Percentiles rank a stretch among this genome's conserved stretches.
phyloP scores from a whole-genome alignment of 2,113 vertebrate species.

The Arizona elegans region DNA sequence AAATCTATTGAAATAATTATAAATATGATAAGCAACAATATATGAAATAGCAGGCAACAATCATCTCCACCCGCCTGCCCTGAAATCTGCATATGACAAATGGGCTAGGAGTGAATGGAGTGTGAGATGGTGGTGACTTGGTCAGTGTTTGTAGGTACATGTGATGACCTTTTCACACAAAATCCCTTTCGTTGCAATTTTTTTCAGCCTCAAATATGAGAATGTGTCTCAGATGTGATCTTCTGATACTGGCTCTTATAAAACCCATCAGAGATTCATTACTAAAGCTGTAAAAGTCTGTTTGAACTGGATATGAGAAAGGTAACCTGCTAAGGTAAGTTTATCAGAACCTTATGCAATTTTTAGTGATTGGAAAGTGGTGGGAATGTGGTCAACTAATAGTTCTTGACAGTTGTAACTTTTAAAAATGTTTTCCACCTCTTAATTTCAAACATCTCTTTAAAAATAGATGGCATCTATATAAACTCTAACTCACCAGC shows the following conservation, averaged over 20 bases:
- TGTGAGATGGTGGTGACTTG: neutral
- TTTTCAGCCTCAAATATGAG: neutral
- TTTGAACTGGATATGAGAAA: neutral
- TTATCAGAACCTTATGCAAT: neutral
- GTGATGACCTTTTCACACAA: neutral
- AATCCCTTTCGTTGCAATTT: neutral
- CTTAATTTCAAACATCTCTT: neutral
- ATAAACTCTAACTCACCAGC: slow-evolving; percentile 69
- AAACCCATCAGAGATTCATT: neutral
- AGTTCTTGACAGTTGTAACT: neutral
- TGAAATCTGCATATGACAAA: neutral
- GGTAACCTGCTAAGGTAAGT: neutral
- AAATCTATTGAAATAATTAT: neutral
- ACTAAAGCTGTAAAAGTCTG: neutral
- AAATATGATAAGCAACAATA: neutral
- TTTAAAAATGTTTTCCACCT: neutral
- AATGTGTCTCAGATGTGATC: neutral
- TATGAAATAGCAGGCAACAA: neutral
- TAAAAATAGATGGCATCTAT: accelerated
- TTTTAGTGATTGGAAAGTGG: neutral
- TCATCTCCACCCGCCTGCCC: neutral
- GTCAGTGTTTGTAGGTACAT: neutral
- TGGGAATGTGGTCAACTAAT: neutral
- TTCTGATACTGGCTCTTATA: neutral
- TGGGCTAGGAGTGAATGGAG: neutral